phyloP scores from a whole-genome alignment of 2,888 invertebrate genomes.

The Malacosoma neustria region DNA sequence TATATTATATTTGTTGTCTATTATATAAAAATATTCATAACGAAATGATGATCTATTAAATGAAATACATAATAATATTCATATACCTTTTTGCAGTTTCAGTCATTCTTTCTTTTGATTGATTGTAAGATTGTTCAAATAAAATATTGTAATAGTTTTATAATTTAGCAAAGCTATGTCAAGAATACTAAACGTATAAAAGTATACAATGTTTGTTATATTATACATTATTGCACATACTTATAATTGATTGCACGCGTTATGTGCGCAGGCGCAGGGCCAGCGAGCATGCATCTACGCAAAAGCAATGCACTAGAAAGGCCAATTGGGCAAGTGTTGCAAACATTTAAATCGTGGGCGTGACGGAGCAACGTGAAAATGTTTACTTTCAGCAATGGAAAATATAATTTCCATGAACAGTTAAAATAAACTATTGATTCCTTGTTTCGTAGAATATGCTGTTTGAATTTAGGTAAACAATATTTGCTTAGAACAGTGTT shows the following conservation, averaged over 20 bases:
- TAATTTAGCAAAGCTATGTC: too few species aligned
- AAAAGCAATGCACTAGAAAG: slow-evolving; percentile 1
- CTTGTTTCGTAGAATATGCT: slow-evolving; percentile 9
- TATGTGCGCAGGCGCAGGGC: not conserved
- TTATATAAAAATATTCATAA: too few species aligned
- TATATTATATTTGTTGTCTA: too few species aligned
- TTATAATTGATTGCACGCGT: not conserved
- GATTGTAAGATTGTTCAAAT: too few species aligned
- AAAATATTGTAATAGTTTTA: too few species aligned
- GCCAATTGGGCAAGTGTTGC: slow-evolving; percentile 23
- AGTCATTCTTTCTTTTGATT: too few species aligned
- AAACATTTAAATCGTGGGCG: slow-evolving; percentile 23
- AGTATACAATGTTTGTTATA: not conserved
- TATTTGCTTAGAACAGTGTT: too few species aligned
- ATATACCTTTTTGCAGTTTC: too few species aligned
- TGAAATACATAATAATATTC: too few species aligned
- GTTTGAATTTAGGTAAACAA: too few species aligned
- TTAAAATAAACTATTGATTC: slow-evolving; percentile 36
- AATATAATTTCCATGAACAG: slow-evolving; percentile 38
- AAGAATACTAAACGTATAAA: too few species aligned
- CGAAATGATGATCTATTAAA: too few species aligned
- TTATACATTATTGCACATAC: not conserved
- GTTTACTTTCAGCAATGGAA: slow-evolving; percentile 45
- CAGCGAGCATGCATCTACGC: not conserved
- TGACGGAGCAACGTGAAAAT: slow-evolving; percentile 33